phyloP scores from a whole-genome alignment of 2,797 vertebrate species.

The Ceyx erithaca region DNA sequence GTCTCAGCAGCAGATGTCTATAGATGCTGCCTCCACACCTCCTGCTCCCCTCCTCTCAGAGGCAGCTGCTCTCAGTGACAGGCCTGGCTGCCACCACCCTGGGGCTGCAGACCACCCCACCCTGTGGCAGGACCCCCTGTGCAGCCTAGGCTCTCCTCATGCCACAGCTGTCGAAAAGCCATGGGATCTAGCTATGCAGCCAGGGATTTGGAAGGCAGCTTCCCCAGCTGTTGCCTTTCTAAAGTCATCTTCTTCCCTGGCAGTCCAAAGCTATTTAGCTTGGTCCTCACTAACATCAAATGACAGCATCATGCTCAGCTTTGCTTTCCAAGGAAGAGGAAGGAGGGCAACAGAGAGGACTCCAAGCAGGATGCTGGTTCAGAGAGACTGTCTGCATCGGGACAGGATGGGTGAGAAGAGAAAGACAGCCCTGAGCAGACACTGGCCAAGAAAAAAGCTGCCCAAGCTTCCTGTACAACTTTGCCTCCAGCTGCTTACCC shows the following conservation, averaged over 20 bases:
- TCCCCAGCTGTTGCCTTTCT: background rate
- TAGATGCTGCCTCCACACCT: background rate
- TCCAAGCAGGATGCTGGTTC: background rate
- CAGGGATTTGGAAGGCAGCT: background rate
- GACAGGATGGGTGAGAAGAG: background rate
- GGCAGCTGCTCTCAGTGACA: background rate
- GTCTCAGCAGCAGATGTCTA: background rate
- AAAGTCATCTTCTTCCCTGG: background rate
- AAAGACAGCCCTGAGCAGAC: accelerated
- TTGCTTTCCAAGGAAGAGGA: background rate
- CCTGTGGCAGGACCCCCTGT: background rate
- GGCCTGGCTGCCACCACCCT: background rate
- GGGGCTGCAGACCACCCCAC: background rate
- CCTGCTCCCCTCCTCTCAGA: background rate
- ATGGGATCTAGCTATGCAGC: background rate
- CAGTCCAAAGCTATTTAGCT: background rate
- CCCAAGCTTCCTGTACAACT: accelerated
- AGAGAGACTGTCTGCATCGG: accelerated
- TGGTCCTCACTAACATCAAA: background rate
- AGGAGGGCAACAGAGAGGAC: background rate
- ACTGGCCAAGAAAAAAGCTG: accelerated
- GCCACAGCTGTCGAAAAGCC: background rate
- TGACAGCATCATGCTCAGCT: accelerated
- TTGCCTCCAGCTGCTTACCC: background rate
- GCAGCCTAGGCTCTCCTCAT: background rate